Evolutionary conservation across 64 coral and sea anemone genomes (phyloP), one percentile per base, ranked within the genome.

Genomic region (Pocillopora verrucosa): DNA sequence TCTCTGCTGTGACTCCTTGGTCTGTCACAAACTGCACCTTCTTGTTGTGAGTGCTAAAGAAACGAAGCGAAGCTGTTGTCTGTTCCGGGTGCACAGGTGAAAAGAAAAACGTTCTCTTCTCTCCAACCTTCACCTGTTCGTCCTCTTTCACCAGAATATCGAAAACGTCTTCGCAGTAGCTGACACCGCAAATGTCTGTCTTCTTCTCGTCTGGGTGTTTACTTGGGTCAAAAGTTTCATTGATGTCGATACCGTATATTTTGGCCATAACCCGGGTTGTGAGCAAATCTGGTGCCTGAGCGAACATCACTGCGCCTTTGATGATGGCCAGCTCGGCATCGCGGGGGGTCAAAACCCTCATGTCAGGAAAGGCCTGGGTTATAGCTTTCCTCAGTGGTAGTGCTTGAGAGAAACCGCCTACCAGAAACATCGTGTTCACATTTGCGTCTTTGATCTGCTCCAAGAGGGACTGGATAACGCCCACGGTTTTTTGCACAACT

Each of bases 301-400:
- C 92, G 61, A 89, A 94, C 63, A 89, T 85, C 0, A 94, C 88
- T 11, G 92, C 92, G 16, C 92, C 92, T 73, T 94, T 94, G 60
- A 94, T 94, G 67, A 94, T 94, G 63, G 92, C 92, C 3, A 94
- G 88, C 65, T 94, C 92, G 34, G 84, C 73, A 37, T 94, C 92
- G 51, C 88, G 79, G 0, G 92, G 92, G 20, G 92, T 94, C 63
- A 94, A 34, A 36, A 94, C 77, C 59, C 80, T 58, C 56, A 83
- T 90, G 19, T 67, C 68, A 1, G 92, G 88, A 68, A 94, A 94
- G 12, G 51, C 82, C 37, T 90, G 84, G 25, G 78, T 61, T 34
- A 94, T 90, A 68, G 92, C 88, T 56, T 87, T 78, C 12, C 92
- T 80, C 61, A 94, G 34, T 9, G 87, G 80, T 9, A 94, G 62